Conservation (phyloP, 2,888 invertebrate species). For the Horisme vitalbata region DNA sequence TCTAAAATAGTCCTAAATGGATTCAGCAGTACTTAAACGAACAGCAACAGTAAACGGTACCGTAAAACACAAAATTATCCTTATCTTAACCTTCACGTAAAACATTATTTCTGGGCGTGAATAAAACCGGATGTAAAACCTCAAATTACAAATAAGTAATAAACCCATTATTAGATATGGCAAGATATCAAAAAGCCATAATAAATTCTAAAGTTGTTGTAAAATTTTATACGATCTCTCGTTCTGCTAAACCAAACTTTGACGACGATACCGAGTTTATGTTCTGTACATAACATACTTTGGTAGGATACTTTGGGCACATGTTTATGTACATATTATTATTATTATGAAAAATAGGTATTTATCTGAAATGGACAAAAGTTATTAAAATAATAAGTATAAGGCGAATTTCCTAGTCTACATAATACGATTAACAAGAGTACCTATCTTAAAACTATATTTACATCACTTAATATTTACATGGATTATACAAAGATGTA, state of each 20-base stretch:
- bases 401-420: too few species aligned
- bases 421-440: too few species aligned
- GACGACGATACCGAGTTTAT: conserved; percentile 61
- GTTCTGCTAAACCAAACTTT: conserved; percentile 66
- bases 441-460: too few species aligned
- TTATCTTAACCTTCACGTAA: conserved; percentile 30
- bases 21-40: not conserved
- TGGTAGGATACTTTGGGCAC: not conserved
- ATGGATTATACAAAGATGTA: too few species aligned
- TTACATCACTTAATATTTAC: too few species aligned
- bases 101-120: conserved; percentile 34
- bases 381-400: too few species aligned
- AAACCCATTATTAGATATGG: conserved; percentile 70
- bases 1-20: too few species aligned
- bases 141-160: conserved; percentile 66
- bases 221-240: conserved; percentile 74
- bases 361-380: too few species aligned
- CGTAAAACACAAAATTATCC: conserved; percentile 28
- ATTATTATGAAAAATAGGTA: too few species aligned
- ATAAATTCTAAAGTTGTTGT: conserved; percentile 75
- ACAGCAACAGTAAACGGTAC: conserved; percentile 9
- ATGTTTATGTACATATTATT: too few species aligned
- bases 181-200: conserved; percentile 75
- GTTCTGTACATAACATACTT: conserved; percentile 21
- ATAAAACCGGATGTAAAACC: conserved; percentile 51